Evolutionary conservation across 2,888 invertebrate species (phyloP).

Genomic region (Spilarctia lutea): DNA sequence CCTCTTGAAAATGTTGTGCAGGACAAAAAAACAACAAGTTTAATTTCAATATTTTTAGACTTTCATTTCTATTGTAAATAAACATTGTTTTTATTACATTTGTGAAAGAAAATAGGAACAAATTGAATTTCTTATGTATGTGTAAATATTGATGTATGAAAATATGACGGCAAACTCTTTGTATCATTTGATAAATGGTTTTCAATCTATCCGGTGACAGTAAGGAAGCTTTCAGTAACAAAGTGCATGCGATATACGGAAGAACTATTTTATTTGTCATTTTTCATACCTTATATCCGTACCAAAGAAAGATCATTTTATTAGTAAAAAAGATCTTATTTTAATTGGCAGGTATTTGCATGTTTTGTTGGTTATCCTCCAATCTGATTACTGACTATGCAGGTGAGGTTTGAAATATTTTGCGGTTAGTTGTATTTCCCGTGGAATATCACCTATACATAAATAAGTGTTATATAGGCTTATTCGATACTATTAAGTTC

Average conservation of each 20-base stretch:
- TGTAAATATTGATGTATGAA: conserved; percentile 54
- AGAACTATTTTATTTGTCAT: conserved; percentile 9
- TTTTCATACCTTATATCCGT: background rate
- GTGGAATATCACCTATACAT: too few relatives aligned
- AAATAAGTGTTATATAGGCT: too few relatives aligned
- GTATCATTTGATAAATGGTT: conserved; percentile 82
- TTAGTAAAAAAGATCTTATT: background rate
- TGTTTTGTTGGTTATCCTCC: too few relatives aligned
- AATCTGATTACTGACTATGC: too few relatives aligned
- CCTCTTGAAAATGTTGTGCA: too few relatives aligned
- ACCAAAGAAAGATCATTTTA: background rate
- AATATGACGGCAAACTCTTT: conserved; percentile 69
- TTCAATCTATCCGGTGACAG: conserved; percentile 83
- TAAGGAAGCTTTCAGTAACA: conserved; percentile 82
- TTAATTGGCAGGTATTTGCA: background rate
- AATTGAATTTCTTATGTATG: conserved; percentile 35
- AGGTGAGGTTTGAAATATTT: too few relatives aligned
- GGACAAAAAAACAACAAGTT: too few relatives aligned
- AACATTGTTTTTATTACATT: background rate
- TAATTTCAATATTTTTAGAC: background rate
- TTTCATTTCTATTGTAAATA: too few relatives aligned
- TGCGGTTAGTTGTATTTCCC: too few relatives aligned
- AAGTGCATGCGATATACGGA: conserved; percentile 76
- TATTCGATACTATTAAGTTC: too few relatives aligned
- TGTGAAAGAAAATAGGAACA: conserved; percentile 2